Base-by-base conservation (phyloP, 2,888 invertebrate genomes). In the Sarcophaga rosellei region DNA sequence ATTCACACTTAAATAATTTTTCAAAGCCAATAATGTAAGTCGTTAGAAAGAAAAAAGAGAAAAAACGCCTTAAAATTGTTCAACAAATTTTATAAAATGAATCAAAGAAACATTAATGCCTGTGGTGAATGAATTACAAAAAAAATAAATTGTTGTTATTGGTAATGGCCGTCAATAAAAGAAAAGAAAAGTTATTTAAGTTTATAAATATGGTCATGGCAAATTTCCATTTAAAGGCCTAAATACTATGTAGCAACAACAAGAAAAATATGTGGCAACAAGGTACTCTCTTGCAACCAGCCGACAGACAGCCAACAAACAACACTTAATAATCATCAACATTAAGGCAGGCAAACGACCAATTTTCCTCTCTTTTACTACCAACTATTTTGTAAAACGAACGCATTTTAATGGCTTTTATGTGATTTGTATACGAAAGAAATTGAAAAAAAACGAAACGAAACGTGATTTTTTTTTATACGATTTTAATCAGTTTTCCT, bases 361-460 rank as follows among this genome's bases (percentile, higher is more conserved):
- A 53, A 15, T 53, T 53, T 53, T 53, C 17, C 17, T 53, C 74
- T 45, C 20, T 73, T 47, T 69, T 79, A 65, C 79, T 63, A 74
- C 69, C 59, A 65, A 66, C 75, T 53, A 78, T 70, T 84, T 70
- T 65, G 81, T 65, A 78, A 84, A 84, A 81, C 68, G 78, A 70
- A 81, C 84, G 84, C 86, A 84, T 86, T 84, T 86, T 81, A 86
- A 86, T 86, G 78, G 78, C 57, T 84, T 84, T 84, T 86, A 78
- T 86, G 86, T 84, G 86, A 84, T 86, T 86, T 86, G 84, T 84
- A 68, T 84, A 75, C 63, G 70, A 78, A 86, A 62, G 62, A 61
- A 53, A 15, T 25, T 21, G 25, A 47, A 4, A 35, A 20, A 23
- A 44, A 76, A 8, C 6, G 6, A 69, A 35, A 69, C 21, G 25